These are phyloP conservation scores for Prionailurus viverrinus DNA, from an alignment of 2,113 vertebrate species.

Conservation along the genomic window DNA sequence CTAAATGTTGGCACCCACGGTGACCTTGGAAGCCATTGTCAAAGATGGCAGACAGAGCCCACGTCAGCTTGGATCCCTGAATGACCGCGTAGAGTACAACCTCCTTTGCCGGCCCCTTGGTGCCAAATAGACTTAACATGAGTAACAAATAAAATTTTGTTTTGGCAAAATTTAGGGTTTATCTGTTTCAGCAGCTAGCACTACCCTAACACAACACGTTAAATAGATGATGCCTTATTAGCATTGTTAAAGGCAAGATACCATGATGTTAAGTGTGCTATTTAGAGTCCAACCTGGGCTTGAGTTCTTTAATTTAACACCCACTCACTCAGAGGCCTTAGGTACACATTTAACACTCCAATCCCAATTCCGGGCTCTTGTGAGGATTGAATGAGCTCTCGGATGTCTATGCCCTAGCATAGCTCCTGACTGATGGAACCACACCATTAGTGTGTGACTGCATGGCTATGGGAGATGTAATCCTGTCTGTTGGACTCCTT, in stretches of 20 bases:
- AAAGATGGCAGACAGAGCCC: background rate
- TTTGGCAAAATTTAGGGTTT: background rate
- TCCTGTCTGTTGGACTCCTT: constrained; percentile 1
- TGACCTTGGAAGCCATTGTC: background rate
- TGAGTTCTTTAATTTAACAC: background rate
- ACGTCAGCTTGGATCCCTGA: background rate
- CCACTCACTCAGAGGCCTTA: background rate
- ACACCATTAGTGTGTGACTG: background rate
- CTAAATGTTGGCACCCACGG: background rate
- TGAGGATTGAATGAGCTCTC: background rate
- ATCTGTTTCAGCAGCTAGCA: background rate
- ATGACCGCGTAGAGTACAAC: background rate
- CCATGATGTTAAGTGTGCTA: background rate
- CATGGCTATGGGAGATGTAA: background rate
- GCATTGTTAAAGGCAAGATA: background rate
- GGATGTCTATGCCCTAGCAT: background rate
- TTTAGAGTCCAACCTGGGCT: background rate
- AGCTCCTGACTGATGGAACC: background rate
- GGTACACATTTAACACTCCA: background rate
- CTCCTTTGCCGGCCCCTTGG: background rate
- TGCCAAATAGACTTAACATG: background rate
- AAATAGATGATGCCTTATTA: background rate
- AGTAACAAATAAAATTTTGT: constrained; percentile 20
- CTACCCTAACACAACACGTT: background rate
- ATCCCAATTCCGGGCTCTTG: background rate